A percentile compares a stretch with the other conserved stretches of the same genome.
Conservation (phyloP, 2,113 vertebrate genomes). For the Pluvialis apricaria region DNA sequence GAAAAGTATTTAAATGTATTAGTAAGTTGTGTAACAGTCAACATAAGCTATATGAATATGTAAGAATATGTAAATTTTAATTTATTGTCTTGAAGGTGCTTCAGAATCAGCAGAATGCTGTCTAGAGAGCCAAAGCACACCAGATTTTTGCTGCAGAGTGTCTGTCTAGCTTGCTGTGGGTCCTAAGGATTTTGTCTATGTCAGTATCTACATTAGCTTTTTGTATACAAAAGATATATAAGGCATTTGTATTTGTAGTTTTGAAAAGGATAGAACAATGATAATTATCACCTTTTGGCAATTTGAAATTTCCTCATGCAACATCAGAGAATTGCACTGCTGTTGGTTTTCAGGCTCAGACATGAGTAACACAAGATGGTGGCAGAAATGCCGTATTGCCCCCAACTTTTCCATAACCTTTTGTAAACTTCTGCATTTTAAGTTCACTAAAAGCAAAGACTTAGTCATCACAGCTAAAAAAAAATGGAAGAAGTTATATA, state of each 20-base stretch:
- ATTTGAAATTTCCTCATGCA: background rate
- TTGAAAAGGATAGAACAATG: background rate
- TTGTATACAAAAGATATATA: background rate
- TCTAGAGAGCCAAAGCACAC: background rate
- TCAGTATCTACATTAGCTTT: background rate
- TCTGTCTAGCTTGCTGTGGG: background rate
- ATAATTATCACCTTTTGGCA: background rate
- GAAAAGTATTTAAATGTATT: background rate
- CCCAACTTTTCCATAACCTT: background rate
- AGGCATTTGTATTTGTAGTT: background rate
- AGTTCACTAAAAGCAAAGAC: background rate
- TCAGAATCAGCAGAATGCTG: background rate
- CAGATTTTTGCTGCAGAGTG: background rate
- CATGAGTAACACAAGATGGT: background rate
- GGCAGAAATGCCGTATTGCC: background rate
- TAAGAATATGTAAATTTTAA: background rate
- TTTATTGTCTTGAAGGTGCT: background rate
- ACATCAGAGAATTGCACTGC: background rate
- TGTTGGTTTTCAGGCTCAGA: background rate
- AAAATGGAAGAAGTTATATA: background rate
- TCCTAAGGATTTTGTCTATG: background rate
- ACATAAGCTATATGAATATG: background rate
- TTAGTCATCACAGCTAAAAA: background rate
- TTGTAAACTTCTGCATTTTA: background rate
- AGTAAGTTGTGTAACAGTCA: background rate